Evolutionary conservation across 2,888 invertebrate species (phyloP).

Genomic region (Aquatica leii): DNA sequence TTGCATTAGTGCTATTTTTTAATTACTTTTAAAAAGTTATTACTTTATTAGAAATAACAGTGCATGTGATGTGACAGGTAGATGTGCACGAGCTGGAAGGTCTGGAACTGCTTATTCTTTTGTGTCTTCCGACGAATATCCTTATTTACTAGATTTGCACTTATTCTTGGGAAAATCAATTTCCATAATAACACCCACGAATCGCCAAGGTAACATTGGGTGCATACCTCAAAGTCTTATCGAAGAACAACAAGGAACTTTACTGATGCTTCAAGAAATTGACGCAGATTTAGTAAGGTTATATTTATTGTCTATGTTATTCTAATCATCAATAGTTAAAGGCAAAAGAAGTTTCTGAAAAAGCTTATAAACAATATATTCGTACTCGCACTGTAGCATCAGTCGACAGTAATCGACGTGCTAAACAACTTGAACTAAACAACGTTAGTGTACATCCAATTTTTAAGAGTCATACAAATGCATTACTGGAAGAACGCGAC

Average conservation of each 20-base stretch:
- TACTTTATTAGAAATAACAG: background rate
- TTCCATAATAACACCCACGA: constrained; percentile 62
- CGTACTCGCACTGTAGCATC: constrained; percentile 90
- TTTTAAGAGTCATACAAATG: constrained; percentile 57
- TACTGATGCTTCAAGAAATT: constrained; percentile 77
- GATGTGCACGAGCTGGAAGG: constrained; percentile 95
- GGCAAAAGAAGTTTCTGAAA: constrained; percentile 77
- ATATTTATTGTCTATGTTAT: constrained; percentile 1
- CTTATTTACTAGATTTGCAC: constrained; percentile 93
- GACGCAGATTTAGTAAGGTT: constrained; percentile 75
- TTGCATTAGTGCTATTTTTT: too few species aligned
- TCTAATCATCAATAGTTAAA: constrained; percentile 62
- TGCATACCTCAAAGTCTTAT: constrained; percentile 80
- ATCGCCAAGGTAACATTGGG: constrained; percentile 74
- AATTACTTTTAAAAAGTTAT: constrained; percentile 6
- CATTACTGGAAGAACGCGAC: constrained; percentile 58
- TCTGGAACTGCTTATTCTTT: constrained; percentile 92
- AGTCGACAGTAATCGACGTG: constrained; percentile 84
- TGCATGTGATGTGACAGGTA: constrained; percentile 63
- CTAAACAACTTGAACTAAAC: constrained; percentile 72
- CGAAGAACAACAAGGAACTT: constrained; percentile 82
- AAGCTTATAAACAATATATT: constrained; percentile 92
- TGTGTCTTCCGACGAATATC: constrained; percentile 87
- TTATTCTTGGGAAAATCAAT: constrained; percentile 88
- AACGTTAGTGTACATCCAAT: constrained; percentile 73